Evolutionary conservation across 2,888 invertebrate genomes (phyloP), one percentile per base, ranked within the genome.

Genomic region (Gastracanthus pulcherrimus): DNA sequence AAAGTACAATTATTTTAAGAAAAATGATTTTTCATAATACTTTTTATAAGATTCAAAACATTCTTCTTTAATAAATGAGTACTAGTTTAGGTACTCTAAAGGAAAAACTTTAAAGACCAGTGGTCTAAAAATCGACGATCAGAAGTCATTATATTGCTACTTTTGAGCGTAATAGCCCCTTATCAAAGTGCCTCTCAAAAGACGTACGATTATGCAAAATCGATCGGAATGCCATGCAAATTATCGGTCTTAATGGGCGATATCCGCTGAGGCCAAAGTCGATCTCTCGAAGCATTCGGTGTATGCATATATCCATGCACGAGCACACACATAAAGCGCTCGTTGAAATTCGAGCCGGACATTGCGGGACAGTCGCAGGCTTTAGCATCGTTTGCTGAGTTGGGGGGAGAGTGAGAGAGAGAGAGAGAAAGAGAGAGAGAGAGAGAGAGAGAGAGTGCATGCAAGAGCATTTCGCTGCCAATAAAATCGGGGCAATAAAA

Each of bases 331-430:
- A 36, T 58, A 36, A 69, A 71, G 64, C 66, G 62, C 29, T 23
- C 74, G 55, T 7, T 77, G 82, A 82, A 82, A 80, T 80, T 64
- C 71, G 80, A 82, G 77, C 82, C 80, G 82, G 82, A 82, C 82
- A 77, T 82, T 70, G 80, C 76, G 80, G 77, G 77, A 77, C 77
- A 81, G 71, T 76, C 58, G 58, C 70, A 36, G 70, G 70, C 55
- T 62, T 55, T 67, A 66, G 38, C 26, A 23, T 60, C 66, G 72
- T 34, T 71, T 45, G 69, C 62, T 51, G n/a, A n/a, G n/a, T n/a
- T n/a, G n/a, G n/a, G n/a, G n/a, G n/a, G n/a, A n/a, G n/a, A n/a
- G n/a, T n/a, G n/a, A n/a, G n/a, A n/a, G n/a, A n/a, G n/a, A n/a
- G n/a, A n/a, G n/a, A n/a, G n/a, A n/a, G n/a, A n/a, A n/a, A n/a